These are phyloP conservation scores for Puma concolor DNA, from an alignment of 2,113 vertebrate species.

Conservation along the genomic window DNA sequence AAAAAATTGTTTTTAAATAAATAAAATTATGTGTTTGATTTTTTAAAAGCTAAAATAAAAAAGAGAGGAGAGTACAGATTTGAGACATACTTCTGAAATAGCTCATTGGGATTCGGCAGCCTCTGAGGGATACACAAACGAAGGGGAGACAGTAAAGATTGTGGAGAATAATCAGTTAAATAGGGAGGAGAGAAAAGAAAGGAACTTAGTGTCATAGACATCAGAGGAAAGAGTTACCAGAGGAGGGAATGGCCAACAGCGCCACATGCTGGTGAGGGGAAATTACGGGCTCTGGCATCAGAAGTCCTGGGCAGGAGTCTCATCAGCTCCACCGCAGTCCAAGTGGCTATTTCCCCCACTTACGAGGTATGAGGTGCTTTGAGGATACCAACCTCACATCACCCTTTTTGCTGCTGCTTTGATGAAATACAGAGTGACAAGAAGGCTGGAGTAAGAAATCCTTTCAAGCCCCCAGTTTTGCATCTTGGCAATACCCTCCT, in stretches of 20 bases:
- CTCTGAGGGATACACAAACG: neutral
- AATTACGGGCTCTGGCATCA: neutral
- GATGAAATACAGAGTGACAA: neutral
- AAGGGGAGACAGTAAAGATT: neutral
- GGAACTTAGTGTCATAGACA: neutral
- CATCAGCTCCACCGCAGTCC: too few relatives aligned
- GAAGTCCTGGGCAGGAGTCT: neutral
- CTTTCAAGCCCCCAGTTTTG: neutral
- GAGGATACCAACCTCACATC: neutral
- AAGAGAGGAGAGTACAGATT: neutral
- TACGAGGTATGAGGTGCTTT: too few relatives aligned
- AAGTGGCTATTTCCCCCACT: neutral
- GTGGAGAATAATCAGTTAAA: neutral
- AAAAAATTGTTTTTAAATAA: too few relatives aligned
- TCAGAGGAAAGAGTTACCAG: neutral
- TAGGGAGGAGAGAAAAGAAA: neutral
- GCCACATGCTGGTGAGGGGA: conserved; percentile 52
- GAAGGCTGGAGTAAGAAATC: neutral
- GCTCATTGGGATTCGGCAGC: neutral
- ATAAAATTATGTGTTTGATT: neutral
- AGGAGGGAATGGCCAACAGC: neutral
- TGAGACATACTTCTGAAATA: neutral
- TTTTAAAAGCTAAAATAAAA: conserved; percentile 3
- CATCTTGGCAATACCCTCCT: neutral
- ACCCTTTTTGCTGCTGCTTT: neutral